phyloP scores from a whole-genome alignment of 2,797 vertebrate genomes.

The Hozukius guyotensis region DNA sequence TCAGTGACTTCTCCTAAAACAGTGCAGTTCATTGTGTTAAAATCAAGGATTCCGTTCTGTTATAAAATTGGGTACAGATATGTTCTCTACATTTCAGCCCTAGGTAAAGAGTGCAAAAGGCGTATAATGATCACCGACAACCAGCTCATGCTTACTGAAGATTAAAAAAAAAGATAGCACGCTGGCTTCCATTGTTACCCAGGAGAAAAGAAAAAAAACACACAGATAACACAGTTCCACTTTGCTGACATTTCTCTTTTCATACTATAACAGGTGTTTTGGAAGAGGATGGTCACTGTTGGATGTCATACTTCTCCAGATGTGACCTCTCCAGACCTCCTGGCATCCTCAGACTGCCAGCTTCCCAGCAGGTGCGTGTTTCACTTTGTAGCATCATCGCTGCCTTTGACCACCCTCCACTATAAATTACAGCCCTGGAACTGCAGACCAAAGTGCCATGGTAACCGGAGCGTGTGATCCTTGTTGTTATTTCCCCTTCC shows the following conservation, averaged over 20 bases:
- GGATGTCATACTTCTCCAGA: conserved; percentile 40
- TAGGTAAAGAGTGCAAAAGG: neutral
- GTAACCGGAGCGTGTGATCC: conserved; percentile 41
- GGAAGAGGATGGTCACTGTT: conserved; percentile 8
- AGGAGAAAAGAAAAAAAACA: neutral
- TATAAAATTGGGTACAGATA: neutral
- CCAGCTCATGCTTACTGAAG: neutral
- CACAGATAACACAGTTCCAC: neutral
- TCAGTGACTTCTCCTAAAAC: too few species aligned
- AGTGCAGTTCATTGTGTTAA: neutral
- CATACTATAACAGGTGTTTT: conserved; percentile 25
- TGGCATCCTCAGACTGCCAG: conserved; percentile 49
- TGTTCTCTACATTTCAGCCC: neutral
- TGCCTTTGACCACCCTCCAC: conserved; percentile 37
- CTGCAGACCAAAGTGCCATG: conserved; percentile 29
- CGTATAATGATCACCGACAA: neutral
- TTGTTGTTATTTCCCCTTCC: conserved; percentile 32
- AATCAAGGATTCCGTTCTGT: neutral
- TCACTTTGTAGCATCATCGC: conserved; percentile 52
- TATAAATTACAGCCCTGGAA: conserved; percentile 54
- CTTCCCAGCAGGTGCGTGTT: conserved; percentile 60
- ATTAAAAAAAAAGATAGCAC: neutral
- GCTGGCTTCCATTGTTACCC: neutral
- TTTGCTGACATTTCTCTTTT: conserved; percentile 32
- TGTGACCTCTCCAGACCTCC: conserved; percentile 47